Percentiles rank a stretch among this genome's conserved stretches.
Conservation (phyloP, 2,113 vertebrate genomes). For the Ciconia stormi region DNA sequence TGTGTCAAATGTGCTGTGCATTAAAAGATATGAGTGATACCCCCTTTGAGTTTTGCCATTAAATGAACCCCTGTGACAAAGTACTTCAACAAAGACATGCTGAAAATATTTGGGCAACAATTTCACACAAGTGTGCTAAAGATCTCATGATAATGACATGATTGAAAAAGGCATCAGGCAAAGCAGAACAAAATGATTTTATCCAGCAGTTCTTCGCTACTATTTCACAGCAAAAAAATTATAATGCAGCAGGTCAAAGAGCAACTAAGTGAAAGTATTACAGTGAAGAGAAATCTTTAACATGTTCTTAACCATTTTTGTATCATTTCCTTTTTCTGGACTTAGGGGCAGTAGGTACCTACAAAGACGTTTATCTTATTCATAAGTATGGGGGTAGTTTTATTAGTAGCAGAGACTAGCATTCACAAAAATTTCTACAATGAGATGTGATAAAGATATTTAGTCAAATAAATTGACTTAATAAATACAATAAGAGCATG, state of each 20-base stretch:
- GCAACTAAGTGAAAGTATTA: not conserved
- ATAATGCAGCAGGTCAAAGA: not conserved
- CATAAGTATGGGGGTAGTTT: not conserved
- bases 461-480: not conserved
- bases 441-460: not conserved
- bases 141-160: not conserved
- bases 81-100: not conserved
- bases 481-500: not conserved
- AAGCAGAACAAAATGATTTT: not conserved
- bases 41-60: not conserved
- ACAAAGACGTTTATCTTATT: not conserved
- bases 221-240: not conserved
- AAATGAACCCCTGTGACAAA: not conserved
- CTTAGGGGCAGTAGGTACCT: not conserved
- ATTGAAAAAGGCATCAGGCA: not conserved
- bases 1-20: not conserved
- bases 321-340: not conserved
- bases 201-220: not conserved
- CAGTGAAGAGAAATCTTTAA: not conserved
- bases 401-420: not conserved
- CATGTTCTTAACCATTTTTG: fast-evolving
- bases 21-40: not conserved
- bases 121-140: not conserved
- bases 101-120: not conserved
- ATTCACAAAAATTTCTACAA: not conserved